These are phyloP conservation scores for Drosophila colorata DNA, from an alignment of 2,888 invertebrate species.

Conservation along the genomic window DNA sequence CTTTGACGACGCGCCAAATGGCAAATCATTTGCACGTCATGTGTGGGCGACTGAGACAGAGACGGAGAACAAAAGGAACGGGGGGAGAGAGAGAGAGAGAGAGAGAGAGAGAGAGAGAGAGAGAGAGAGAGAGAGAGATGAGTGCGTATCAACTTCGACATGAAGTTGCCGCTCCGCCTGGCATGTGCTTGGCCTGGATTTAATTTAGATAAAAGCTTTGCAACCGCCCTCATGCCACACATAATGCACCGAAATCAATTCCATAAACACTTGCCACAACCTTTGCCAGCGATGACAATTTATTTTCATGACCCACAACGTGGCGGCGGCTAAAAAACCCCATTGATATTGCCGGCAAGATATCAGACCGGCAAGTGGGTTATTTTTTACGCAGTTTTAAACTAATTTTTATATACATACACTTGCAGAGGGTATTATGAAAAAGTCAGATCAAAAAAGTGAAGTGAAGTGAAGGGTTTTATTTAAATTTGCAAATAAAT, in stretches of 20 bases:
- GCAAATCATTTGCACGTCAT: constrained; percentile 70
- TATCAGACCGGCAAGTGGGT: constrained; percentile 12
- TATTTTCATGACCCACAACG: constrained; percentile 62
- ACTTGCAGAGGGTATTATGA: not conserved
- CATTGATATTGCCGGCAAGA: constrained; percentile 21
- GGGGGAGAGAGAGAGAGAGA: not conserved
- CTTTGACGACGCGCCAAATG: constrained; percentile 56
- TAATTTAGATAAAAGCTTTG: constrained; percentile 81
- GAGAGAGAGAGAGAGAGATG: not conserved
- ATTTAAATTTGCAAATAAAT: no score
- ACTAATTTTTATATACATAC: constrained; percentile 38
- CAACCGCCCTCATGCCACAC: constrained; percentile 13
- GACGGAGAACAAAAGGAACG: no score
- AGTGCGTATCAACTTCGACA: constrained; percentile 14
- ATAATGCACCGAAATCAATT: constrained; percentile 77
- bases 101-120: not conserved
- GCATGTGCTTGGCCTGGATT: constrained; percentile 55
- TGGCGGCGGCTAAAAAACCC: not conserved
- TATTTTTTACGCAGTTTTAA: constrained; percentile 12
- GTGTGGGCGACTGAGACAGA: constrained; percentile 15
- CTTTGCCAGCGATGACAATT: constrained; percentile 68
- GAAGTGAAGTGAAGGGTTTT: no score
- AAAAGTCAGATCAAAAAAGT: not conserved
- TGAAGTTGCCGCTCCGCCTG: constrained; percentile 32
- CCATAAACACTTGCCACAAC: constrained; percentile 65